Percentiles rank a stretch among this genome's conserved stretches.
Conservation (phyloP, 2,797 vertebrate species). For the Gambelia wislizenii region DNA sequence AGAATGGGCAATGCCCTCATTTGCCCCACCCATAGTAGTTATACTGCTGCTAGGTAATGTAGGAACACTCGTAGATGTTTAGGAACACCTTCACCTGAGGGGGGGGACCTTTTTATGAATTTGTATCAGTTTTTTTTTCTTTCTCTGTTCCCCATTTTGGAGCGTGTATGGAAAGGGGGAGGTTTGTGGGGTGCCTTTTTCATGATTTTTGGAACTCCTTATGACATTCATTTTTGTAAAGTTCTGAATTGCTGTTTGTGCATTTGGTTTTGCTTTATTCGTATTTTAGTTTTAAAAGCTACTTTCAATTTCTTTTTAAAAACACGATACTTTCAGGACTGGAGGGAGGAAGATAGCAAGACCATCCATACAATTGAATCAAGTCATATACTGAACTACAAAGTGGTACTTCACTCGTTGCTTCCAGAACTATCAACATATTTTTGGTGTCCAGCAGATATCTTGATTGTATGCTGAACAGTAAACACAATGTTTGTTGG, state of each 20-base stretch:
- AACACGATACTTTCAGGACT: not conserved
- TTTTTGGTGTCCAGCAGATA: not conserved
- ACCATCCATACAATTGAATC: not conserved
- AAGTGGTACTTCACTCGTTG: not conserved
- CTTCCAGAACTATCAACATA: slow-evolving; percentile 16
- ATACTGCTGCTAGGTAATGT: no score
- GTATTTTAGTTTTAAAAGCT: not conserved
- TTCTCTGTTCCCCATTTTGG: not conserved
- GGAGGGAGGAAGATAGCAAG: not conserved
- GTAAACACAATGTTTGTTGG: not conserved
- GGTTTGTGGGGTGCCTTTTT: not conserved
- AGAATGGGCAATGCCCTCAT: no score
- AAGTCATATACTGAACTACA: no score
- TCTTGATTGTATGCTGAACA: slow-evolving; percentile 13
- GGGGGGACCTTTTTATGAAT: not conserved
- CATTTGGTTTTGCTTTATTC: not conserved
- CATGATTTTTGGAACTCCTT: not conserved
- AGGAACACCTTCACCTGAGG: not conserved
- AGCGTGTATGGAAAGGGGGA: not conserved
- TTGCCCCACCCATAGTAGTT: no score
- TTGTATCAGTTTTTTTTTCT: not conserved
- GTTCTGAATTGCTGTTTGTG: not conserved
- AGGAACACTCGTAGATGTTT: no score
- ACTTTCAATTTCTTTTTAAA: not conserved
- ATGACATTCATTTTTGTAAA: no score